Evolutionary conservation across 2,888 invertebrate genomes (phyloP).

Genomic region (Xiphydria camelus): DNA sequence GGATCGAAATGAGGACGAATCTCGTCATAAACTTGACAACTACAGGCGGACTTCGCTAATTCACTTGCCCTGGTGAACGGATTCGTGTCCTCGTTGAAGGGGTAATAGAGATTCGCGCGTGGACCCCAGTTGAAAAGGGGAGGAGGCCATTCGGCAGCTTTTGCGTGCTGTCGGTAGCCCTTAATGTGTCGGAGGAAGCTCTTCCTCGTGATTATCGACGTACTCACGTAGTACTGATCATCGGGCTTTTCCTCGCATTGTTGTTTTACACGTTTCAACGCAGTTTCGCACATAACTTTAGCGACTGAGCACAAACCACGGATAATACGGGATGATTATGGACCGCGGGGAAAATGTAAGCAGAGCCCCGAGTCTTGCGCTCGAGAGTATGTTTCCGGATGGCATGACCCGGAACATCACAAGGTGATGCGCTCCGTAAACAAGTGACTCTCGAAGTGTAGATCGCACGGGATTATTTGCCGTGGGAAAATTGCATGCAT

Average conservation of each 20-base stretch:
- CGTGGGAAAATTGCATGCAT: too few relatives aligned
- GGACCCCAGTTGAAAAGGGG: slow-evolving; percentile 45
- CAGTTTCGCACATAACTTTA: neutral
- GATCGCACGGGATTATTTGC: too few relatives aligned
- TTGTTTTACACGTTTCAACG: neutral
- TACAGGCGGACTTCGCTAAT: slow-evolving; percentile 14
- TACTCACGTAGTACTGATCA: too few relatives aligned
- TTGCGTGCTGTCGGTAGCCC: slow-evolving; percentile 24
- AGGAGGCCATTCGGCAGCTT: slow-evolving; percentile 14
- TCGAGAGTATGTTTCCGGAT: too few relatives aligned
- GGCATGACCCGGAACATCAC: too few relatives aligned
- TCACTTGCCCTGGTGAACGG: slow-evolving; percentile 48
- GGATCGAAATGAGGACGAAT: slow-evolving; percentile 24
- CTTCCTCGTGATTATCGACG: slow-evolving; percentile 43
- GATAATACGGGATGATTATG: too few relatives aligned
- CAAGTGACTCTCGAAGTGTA: too few relatives aligned
- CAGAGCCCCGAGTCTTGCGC: too few relatives aligned
- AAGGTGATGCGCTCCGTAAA: too few relatives aligned
- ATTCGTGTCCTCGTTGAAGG: slow-evolving; percentile 56
- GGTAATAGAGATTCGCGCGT: slow-evolving; percentile 56
- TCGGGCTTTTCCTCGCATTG: neutral
- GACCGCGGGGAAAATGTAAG: too few relatives aligned
- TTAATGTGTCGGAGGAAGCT: slow-evolving; percentile 36
- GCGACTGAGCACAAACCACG: too few relatives aligned
- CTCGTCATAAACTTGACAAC: slow-evolving; percentile 1